Evolutionary conservation across 2,113 vertebrate genomes (phyloP), one percentile per base, ranked within the genome.

Genomic region (Cynocephalus volans): DNA sequence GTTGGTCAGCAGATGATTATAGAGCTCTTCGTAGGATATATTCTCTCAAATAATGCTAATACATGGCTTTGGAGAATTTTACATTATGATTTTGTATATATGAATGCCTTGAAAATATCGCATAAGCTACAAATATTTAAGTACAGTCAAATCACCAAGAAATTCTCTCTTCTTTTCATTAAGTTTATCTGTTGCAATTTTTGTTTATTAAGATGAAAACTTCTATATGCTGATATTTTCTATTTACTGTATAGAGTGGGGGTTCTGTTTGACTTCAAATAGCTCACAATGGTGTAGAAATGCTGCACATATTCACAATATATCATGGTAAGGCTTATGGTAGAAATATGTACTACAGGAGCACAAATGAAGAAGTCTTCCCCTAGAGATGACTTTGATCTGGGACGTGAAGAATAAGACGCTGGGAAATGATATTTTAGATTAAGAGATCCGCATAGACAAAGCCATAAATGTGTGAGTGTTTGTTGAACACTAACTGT

Each of bases 21-120:
- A 65, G 26, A 73, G 23, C 0, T 92, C 33, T 85, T 83, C 12
- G 86, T 56, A 64, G 14, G 12, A 28, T 81, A 18, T 65, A 41
- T 69, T 93, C 87, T 86, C 21, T 95, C n/a, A 90, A 79, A 90
- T 84, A 52, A 56, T 56, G 13, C 9, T 90, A 87, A 33, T 56
- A 80, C 28, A 70, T 58, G 31, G 54, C 14, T 6, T 91, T 79
- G 14, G n/a, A 31, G 6, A 79, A 80, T 41, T 90, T 90, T 70
- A 64, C 11, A 70, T 88, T 96, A 19, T 79, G 56, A 64, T 69
- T 72, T 28, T 75, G 24, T 45, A 54, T 87, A n/a, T 21, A 52
- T 45, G 70, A 54, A 28, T 85, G 18, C 8, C 31, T 90, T 72
- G 31, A 83, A 87, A 94, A 88, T 93, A 79, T 54, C 73, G 54